Percentiles rank a stretch among this genome's conserved stretches.
phyloP scores from a whole-genome alignment of 2,797 vertebrate species.

The Staurois parvus region DNA sequence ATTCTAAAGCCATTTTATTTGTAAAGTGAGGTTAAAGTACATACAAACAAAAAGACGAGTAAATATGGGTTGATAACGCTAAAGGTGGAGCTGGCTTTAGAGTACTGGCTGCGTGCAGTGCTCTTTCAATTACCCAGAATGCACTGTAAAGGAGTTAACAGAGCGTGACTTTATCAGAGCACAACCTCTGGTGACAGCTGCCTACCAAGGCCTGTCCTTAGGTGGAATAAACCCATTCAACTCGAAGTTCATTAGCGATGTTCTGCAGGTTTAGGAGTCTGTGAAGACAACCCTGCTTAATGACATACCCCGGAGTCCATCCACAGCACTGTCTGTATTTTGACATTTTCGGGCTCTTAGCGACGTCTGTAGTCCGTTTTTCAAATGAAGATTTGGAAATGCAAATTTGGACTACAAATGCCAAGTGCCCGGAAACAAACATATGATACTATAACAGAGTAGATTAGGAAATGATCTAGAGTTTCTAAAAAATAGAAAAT shows the following conservation, averaged over 20 bases:
- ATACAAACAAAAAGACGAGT: conserved; percentile 25
- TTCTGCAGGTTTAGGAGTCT: conserved; percentile 43
- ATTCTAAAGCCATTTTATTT: background rate
- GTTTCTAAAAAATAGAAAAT: background rate
- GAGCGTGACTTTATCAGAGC: conserved; percentile 53
- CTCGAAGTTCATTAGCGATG: conserved; percentile 56
- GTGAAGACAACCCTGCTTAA: conserved; percentile 44
- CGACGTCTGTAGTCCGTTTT: conserved; percentile 8
- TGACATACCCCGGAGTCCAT: conserved; percentile 32
- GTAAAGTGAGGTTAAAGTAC: background rate
- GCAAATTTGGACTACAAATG: background rate
- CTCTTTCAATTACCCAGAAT: conserved; percentile 56
- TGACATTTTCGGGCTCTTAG: conserved; percentile 34
- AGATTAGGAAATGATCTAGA: background rate
- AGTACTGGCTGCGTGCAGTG: conserved; percentile 4
- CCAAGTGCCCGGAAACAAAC: background rate
- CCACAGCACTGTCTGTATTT: background rate
- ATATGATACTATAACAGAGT: background rate
- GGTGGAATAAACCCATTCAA: conserved; percentile 57
- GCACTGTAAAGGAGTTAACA: conserved; percentile 52
- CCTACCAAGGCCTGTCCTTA: conserved; percentile 57
- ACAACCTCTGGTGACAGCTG: conserved; percentile 58
- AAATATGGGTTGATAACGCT: conserved; percentile 31
- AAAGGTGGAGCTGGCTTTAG: conserved; percentile 10
- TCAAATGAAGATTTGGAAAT: conserved; percentile 9